These are phyloP conservation scores for Monomorium pharaonis DNA, from an alignment of 1,140 invertebrate genomes.

Conservation along the genomic window DNA sequence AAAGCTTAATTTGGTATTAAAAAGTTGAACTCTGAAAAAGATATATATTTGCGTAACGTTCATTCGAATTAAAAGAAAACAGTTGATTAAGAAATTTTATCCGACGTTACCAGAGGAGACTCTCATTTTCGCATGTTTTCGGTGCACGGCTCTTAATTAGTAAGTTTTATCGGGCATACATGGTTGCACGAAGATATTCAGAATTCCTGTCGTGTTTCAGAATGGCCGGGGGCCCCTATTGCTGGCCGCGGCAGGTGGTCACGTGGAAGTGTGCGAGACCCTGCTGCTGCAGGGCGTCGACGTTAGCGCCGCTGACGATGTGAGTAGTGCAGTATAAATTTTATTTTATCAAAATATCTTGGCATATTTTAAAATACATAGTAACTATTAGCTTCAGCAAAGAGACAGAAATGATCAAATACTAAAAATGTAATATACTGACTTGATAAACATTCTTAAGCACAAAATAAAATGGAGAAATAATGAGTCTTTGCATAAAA, in stretches of 20 bases:
- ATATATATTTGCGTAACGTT: not conserved
- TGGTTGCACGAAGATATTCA: constrained; percentile 11
- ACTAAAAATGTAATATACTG: not conserved
- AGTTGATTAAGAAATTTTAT: constrained; percentile 34
- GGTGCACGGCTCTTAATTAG: constrained; percentile 33
- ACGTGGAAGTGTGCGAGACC: constrained; percentile 73
- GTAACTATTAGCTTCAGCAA: not conserved
- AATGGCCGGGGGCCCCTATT: constrained; percentile 74
- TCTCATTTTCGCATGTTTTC: constrained; percentile 30
- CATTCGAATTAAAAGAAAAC: not conserved
- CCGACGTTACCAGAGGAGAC: not conserved
- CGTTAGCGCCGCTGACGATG: constrained; percentile 76
- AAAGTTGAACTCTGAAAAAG: not conserved
- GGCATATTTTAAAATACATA: not conserved
- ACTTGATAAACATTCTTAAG: not conserved
- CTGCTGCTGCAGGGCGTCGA: constrained; percentile 74
- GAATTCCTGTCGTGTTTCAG: constrained; percentile 65
- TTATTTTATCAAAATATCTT: constrained; percentile 2
- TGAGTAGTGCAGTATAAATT: constrained; percentile 68
- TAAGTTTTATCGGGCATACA: constrained; percentile 14
- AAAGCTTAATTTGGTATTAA: not conserved
- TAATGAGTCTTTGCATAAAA: not conserved
- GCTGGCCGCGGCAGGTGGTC: constrained; percentile 76
- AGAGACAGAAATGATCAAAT: not conserved
- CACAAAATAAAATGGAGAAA: not conserved